A percentile compares a stretch with the other conserved stretches of the same genome.
phyloP scores from a whole-genome alignment of 2,113 vertebrate genomes.

The Scartelaos histophorus region DNA sequence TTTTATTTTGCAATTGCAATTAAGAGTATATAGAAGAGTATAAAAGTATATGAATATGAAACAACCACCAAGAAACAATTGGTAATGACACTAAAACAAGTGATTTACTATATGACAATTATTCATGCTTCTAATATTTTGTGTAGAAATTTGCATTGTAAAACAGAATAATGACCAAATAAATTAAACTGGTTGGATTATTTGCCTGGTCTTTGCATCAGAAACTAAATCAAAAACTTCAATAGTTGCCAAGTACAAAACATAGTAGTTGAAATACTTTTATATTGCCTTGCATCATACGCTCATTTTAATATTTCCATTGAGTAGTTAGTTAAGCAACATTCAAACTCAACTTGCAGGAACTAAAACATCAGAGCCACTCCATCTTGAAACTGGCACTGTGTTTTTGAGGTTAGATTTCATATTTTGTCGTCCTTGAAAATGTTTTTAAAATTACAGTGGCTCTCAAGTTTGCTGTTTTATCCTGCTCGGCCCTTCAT shows the following conservation, averaged over 20 bases:
- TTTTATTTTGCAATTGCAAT: too few species aligned
- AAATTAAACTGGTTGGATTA: too few species aligned
- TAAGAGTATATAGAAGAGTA: too few species aligned
- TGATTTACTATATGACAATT: too few species aligned
- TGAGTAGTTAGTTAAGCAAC: constrained; percentile 16
- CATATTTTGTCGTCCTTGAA: constrained; percentile 60
- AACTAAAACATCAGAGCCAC: constrained; percentile 23
- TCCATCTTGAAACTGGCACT: constrained; percentile 24
- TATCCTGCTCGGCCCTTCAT: constrained; percentile 40
- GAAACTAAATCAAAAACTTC: not conserved
- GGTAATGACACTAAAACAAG: too few species aligned
- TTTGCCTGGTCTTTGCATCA: not conserved
- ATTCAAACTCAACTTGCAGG: constrained; percentile 1
- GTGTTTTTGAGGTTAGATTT: constrained; percentile 43
- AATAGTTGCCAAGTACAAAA: not conserved
- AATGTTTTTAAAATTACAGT: constrained; percentile 35
- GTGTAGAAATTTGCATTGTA: too few species aligned
- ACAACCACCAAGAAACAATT: too few species aligned
- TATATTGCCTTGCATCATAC: not conserved
- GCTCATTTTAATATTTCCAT: not conserved
- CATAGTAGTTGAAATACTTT: not conserved
- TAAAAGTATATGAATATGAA: too few species aligned
- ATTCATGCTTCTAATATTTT: too few species aligned
- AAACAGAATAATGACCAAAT: too few species aligned
- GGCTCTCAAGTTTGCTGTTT: constrained; percentile 40